phyloP scores from a whole-genome alignment of 2,113 vertebrate genomes.

The Cavia aperea region DNA sequence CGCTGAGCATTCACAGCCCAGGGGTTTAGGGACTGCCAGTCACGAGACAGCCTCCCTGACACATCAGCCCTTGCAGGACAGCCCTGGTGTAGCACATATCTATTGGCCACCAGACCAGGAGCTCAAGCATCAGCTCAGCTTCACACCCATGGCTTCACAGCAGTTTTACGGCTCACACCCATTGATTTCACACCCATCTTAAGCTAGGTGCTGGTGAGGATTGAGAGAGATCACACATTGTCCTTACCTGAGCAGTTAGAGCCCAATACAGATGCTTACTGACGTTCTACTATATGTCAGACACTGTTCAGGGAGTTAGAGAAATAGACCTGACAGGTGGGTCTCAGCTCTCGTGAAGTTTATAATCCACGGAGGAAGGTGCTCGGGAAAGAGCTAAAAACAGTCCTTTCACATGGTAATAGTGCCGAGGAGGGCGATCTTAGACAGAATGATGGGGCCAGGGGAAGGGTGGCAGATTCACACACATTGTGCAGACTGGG shows the following conservation, averaged over 20 bases:
- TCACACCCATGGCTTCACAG: neutral
- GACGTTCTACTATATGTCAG: neutral
- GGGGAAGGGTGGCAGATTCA: neutral
- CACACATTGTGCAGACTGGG: too few species aligned
- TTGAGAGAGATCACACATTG: neutral
- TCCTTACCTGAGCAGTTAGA: neutral
- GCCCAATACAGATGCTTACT: neutral
- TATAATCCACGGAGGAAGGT: neutral
- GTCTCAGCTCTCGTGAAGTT: neutral
- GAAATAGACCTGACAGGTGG: neutral
- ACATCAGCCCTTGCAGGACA: neutral
- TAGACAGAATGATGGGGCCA: accelerated
- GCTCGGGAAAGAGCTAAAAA: neutral
- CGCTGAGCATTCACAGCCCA: neutral
- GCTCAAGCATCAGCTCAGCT: neutral
- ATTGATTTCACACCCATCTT: neutral
- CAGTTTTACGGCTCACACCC: too few species aligned
- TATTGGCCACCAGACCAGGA: neutral
- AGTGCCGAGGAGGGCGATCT: neutral
- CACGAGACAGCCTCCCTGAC: neutral
- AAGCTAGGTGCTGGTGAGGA: too few species aligned
- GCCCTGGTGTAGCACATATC: neutral
- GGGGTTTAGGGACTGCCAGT: neutral
- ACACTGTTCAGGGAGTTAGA: neutral
- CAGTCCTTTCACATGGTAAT: neutral